These are phyloP conservation scores for Cherax quadricarinatus DNA, from an alignment of 1,140 invertebrate genomes.

Conservation along the genomic window DNA sequence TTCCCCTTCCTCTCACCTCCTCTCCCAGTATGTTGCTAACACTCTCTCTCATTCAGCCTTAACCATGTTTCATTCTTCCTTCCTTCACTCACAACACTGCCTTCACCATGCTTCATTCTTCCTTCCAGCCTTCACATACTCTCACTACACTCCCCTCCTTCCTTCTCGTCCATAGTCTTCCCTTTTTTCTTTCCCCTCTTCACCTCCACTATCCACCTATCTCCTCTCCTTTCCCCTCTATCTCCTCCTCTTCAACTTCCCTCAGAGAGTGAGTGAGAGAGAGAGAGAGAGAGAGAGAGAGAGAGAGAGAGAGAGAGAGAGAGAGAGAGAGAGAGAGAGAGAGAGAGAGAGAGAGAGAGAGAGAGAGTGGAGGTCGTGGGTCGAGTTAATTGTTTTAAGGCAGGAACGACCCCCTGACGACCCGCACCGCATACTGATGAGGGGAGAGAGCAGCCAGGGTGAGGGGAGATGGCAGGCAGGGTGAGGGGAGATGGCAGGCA, in stretches of 20 bases:
- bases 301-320: too few relatives aligned
- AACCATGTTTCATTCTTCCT: background rate
- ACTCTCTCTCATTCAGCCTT: slow-evolving; percentile 15
- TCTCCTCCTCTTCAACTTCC: too few relatives aligned
- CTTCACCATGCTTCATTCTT: background rate
- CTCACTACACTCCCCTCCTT: too few relatives aligned
- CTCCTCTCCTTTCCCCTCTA: too few relatives aligned
- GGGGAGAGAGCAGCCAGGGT: background rate
- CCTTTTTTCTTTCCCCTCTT: too few relatives aligned
- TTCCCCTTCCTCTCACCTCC: background rate
- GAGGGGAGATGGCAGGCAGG: too few relatives aligned
- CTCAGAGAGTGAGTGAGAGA: too few relatives aligned
- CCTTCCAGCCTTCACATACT: background rate
- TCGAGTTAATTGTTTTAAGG: slow-evolving; percentile 37
- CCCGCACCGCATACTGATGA: background rate
- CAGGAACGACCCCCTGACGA: background rate
- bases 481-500: background rate
- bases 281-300: too few relatives aligned
- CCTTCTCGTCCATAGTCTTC: slow-evolving; percentile 14
- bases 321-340: too few relatives aligned
- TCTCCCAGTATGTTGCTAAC: slow-evolving; percentile 8
- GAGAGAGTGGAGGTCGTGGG: slow-evolving; percentile 5
- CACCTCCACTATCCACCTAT: too few relatives aligned
- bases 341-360: too few relatives aligned
- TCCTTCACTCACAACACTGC: too few relatives aligned